phyloP scores from a whole-genome alignment of 1,140 invertebrate species.

The Wiebesia pumilae region DNA sequence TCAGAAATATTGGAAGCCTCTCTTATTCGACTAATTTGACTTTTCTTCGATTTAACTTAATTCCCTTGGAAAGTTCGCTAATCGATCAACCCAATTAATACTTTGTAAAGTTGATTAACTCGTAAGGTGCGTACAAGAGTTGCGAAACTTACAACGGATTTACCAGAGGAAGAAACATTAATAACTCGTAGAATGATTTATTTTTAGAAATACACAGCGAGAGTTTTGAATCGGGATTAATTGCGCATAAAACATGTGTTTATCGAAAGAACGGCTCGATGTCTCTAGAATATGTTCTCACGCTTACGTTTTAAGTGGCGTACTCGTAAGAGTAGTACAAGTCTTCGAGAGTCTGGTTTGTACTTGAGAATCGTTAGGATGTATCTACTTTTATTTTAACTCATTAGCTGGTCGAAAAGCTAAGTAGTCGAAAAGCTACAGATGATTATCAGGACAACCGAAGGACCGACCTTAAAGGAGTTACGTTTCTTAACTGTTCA shows the following conservation, averaged over 20 bases:
- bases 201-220: not conserved
- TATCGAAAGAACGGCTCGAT: not conserved
- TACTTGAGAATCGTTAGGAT: slow-evolving; percentile 27
- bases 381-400: not conserved
- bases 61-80: too few relatives aligned
- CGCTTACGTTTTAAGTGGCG: slow-evolving; percentile 27
- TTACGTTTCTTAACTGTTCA: too few relatives aligned
- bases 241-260: not conserved
- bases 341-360: slow-evolving; percentile 10
- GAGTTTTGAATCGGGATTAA: too few relatives aligned
- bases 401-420: too few relatives aligned
- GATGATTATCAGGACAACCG: too few relatives aligned
- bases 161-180: too few relatives aligned
- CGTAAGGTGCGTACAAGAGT: too few relatives aligned
- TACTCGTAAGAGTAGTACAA: slow-evolving; percentile 33
- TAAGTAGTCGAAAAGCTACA: not conserved
- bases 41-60: not conserved
- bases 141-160: too few relatives aligned
- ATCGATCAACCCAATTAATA: too few relatives aligned
- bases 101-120: too few relatives aligned
- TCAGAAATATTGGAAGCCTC: not conserved
- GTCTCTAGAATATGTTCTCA: slow-evolving; percentile 27
- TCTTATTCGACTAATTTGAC: not conserved
- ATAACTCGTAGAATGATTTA: not conserved
- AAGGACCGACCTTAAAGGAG: too few relatives aligned